A percentile compares a stretch with the other conserved stretches of the same genome.
phyloP scores from a whole-genome alignment of 2,797 vertebrate species.

The Poecilia velifera region DNA sequence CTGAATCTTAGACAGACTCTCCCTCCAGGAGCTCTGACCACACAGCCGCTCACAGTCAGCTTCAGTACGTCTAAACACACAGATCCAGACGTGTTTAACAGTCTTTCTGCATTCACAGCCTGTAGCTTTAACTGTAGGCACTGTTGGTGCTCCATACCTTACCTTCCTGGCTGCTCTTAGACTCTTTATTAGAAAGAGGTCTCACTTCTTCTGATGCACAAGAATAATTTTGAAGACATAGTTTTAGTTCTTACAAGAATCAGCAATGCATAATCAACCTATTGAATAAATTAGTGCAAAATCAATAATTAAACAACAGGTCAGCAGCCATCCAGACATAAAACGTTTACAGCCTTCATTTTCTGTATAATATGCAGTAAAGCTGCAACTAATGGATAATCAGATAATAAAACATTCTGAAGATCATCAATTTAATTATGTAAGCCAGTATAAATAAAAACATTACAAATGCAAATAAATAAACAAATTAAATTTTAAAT shows the following conservation, averaged over 20 bases:
- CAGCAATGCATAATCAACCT: background rate
- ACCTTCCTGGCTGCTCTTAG: background rate
- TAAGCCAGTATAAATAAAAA: too few relatives aligned
- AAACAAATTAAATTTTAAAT: too few relatives aligned
- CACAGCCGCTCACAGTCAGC: background rate
- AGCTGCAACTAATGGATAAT: too few relatives aligned
- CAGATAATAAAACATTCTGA: too few relatives aligned
- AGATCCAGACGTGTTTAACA: background rate
- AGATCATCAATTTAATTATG: too few relatives aligned
- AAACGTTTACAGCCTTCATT: background rate
- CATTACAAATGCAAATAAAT: too few relatives aligned
- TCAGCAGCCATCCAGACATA: background rate
- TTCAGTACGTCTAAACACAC: background rate
- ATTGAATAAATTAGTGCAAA: background rate
- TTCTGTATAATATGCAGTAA: background rate
- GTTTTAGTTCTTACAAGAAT: background rate
- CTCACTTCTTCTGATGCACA: background rate
- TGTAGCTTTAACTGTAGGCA: background rate
- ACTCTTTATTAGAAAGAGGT: background rate
- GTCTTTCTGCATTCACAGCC: background rate
- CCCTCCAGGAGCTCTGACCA: background rate
- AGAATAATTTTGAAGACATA: background rate
- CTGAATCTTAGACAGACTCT: background rate
- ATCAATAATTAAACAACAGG: background rate
- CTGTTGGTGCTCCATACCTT: background rate